Conservation (phyloP, 2,113 vertebrate species). For the Petroica traversi region DNA sequence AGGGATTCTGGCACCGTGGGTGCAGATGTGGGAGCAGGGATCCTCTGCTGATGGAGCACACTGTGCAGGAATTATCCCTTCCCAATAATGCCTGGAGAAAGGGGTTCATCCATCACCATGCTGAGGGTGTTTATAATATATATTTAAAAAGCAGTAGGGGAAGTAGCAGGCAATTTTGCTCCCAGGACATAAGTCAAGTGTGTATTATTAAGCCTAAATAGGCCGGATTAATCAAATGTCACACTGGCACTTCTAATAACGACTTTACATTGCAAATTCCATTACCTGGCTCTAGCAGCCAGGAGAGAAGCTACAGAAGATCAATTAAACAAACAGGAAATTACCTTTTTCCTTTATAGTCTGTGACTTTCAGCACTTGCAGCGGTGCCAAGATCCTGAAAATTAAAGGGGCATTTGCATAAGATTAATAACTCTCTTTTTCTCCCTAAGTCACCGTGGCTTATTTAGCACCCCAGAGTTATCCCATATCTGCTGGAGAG, state of each 20-base stretch:
- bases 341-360: slow-evolving; percentile 36
- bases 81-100: background rate
- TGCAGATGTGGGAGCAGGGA: background rate
- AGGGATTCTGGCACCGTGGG: background rate
- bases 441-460: background rate
- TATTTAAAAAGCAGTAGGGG: background rate
- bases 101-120: background rate
- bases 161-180: slow-evolving; percentile 32
- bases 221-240: slow-evolving; percentile 69
- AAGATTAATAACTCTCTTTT: slow-evolving; percentile 28
- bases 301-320: slow-evolving; percentile 59
- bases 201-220: slow-evolving; percentile 60
- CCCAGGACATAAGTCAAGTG: slow-evolving; percentile 39
- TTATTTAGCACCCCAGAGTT: slow-evolving; percentile 44
- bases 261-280: slow-evolving; percentile 49
- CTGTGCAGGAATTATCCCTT: background rate
- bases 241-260: slow-evolving; percentile 63
- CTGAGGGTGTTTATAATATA: slow-evolving; percentile 2
- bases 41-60: background rate
- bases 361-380: slow-evolving; percentile 24
- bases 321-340: slow-evolving; percentile 71
- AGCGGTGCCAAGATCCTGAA: background rate
- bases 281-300: slow-evolving; percentile 46
- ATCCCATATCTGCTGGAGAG: slow-evolving; percentile 28
- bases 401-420: slow-evolving; percentile 50